Conservation (phyloP, 2,888 invertebrate species). For the Cryptocheilus praepositus region DNA sequence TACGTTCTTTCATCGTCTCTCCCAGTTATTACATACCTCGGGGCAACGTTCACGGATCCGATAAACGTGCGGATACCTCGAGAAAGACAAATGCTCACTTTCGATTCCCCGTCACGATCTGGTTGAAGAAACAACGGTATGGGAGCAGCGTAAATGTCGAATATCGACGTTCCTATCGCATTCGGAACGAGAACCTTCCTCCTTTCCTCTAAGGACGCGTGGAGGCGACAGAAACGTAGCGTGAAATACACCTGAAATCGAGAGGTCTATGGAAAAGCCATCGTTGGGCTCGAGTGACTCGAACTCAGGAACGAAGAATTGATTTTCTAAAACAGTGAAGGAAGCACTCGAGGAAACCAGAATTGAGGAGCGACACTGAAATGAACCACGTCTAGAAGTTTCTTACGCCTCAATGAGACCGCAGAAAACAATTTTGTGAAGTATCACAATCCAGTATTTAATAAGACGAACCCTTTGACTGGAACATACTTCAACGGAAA, state of each 20-base stretch:
- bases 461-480: too few species aligned
- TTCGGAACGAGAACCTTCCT: constrained; percentile 22
- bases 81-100: constrained; percentile 53
- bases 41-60: constrained; percentile 58
- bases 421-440: too few species aligned
- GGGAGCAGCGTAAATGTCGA: constrained; percentile 22
- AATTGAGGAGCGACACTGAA: too few species aligned
- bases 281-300: constrained; percentile 2
- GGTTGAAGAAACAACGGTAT: constrained; percentile 30
- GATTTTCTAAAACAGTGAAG: too few species aligned
- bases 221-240: constrained; percentile 14
- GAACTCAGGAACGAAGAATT: too few species aligned
- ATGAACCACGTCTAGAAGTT: too few species aligned
- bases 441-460: too few species aligned
- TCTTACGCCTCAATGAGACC: too few species aligned
- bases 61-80: constrained; percentile 49
- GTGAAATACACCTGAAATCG: constrained; percentile 23
- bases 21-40: constrained; percentile 42
- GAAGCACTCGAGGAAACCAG: too few species aligned
- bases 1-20: constrained; percentile 37
- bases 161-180: constrained; percentile 34
- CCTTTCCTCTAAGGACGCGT: constrained; percentile 7
- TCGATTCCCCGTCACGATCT: constrained; percentile 55
- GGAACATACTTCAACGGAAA: too few species aligned
- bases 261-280: constrained; percentile 21